Evolutionary conservation across 35 echinoderm and acorn worm genomes (phyloP).

Genomic region (Chiridota heheva): DNA sequence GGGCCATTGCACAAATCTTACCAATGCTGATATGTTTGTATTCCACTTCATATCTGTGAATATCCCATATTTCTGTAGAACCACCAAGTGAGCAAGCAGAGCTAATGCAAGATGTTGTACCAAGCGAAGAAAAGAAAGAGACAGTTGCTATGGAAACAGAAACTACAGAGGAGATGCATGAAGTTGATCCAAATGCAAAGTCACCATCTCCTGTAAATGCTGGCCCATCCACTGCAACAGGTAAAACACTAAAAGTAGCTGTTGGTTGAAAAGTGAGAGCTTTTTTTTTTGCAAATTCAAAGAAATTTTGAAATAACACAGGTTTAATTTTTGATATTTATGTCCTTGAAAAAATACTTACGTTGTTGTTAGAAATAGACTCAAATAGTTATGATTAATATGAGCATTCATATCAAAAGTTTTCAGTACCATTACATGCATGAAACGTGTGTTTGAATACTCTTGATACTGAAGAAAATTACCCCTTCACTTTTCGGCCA

Average conservation of each 20-base stretch:
- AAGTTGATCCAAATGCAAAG: conserved; percentile 65
- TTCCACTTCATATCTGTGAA: background rate
- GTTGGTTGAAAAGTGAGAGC: too few species aligned
- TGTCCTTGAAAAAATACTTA: too few species aligned
- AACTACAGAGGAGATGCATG: conserved; percentile 61
- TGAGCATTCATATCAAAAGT: too few species aligned
- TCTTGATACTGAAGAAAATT: too few species aligned
- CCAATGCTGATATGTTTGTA: too few species aligned
- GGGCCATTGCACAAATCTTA: too few species aligned
- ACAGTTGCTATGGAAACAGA: conserved; percentile 86
- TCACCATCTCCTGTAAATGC: conserved; percentile 69
- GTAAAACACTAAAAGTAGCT: conserved; percentile 30
- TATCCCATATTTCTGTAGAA: background rate
- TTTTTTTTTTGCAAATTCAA: too few species aligned
- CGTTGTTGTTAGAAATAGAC: background rate
- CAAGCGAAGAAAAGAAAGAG: conserved; percentile 29
- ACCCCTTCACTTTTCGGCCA: too few species aligned
- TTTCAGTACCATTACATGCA: too few species aligned
- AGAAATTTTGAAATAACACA: too few species aligned
- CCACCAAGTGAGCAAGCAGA: conserved; percentile 30
- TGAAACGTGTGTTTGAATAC: too few species aligned
- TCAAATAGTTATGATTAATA: background rate
- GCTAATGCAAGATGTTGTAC: conserved; percentile 18
- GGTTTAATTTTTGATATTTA: too few species aligned
- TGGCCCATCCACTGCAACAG: conserved; percentile 82